A percentile compares a stretch with the other conserved stretches of the same genome.
These are phyloP conservation scores for Hydra vulgaris DNA, from an alignment of 30 jellyfish, hydroid and myxozoan species.

Conservation along the genomic window DNA sequence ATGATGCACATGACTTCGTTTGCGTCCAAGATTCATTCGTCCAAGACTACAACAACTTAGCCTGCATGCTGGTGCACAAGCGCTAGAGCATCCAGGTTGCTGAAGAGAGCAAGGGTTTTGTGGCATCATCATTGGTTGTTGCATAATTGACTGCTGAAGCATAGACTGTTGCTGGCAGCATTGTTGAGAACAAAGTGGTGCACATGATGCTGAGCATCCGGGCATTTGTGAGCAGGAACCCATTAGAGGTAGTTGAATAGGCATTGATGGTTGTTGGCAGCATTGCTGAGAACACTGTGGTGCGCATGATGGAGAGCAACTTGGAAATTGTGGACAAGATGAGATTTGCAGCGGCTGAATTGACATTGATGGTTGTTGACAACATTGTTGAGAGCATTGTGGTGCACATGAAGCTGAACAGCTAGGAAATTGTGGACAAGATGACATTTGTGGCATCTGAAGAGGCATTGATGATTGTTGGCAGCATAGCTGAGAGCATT, in stretches of 20 bases:
- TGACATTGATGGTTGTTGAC: conserved; percentile 43
- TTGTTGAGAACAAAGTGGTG: conserved; percentile 53
- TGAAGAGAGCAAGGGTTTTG: conserved; percentile 20
- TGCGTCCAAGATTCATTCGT: conserved; percentile 11
- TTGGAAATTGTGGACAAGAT: conserved; percentile 27
- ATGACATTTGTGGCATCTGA: conserved; percentile 26
- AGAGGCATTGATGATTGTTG: too few species aligned
- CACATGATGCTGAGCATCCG: conserved; percentile 36
- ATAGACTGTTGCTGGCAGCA: conserved; percentile 39
- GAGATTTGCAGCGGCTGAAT: conserved; percentile 4
- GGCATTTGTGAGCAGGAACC: conserved; percentile 27
- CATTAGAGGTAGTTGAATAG: conserved; percentile 2
- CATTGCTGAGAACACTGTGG: conserved; percentile 54
- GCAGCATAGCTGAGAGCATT: conserved; percentile 50
- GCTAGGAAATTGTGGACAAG: conserved; percentile 27
- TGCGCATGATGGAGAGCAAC: conserved; percentile 45
- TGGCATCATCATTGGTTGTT: conserved; percentile 34
- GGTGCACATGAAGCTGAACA: conserved; percentile 52
- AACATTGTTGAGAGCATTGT: conserved; percentile 47
- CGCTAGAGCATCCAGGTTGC: conserved; percentile 27
- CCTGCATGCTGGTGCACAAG: conserved; percentile 45
- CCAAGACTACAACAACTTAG: conserved; percentile 26
- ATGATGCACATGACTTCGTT: conserved; percentile 25
- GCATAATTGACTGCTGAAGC: conserved; percentile 6
- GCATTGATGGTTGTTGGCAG: conserved; percentile 46